Conservation (phyloP, 2,797 vertebrate species). For the Eospalax fontanierii region DNA sequence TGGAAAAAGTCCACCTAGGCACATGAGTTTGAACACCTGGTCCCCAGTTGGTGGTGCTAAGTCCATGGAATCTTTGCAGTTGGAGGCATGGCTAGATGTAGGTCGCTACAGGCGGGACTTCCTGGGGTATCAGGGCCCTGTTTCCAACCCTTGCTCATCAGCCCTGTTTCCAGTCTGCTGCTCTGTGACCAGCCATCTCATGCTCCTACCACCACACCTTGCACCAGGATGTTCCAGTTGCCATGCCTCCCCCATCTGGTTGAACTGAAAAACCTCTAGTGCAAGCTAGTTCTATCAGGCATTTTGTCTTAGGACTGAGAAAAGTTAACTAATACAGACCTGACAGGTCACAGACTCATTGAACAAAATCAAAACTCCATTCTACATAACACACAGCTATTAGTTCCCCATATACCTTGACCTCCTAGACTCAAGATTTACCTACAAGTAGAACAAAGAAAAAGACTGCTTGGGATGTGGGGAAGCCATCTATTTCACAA, state of each 20-base stretch:
- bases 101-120: not conserved
- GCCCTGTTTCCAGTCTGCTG: not conserved
- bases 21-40: not conserved
- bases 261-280: not conserved
- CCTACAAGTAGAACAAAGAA: conserved; percentile 46
- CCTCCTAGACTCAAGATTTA: conserved; percentile 16
- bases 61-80: no score
- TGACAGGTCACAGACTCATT: not conserved
- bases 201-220: not conserved
- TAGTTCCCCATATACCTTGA: not conserved
- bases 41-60: not conserved
- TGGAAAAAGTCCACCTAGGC: no score
- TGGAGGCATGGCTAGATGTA: not conserved
- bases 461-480: not conserved
- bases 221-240: not conserved
- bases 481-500: conserved; percentile 37
- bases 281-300: no score
- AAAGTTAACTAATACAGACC: not conserved
- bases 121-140: not conserved
- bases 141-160: no score
- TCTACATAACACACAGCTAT: not conserved
- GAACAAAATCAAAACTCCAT: not conserved
- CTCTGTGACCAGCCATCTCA: not conserved
- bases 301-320: not conserved
- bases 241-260: not conserved